phyloP scores from a whole-genome alignment of 1,140 invertebrate genomes.

The Dryas iulia region DNA sequence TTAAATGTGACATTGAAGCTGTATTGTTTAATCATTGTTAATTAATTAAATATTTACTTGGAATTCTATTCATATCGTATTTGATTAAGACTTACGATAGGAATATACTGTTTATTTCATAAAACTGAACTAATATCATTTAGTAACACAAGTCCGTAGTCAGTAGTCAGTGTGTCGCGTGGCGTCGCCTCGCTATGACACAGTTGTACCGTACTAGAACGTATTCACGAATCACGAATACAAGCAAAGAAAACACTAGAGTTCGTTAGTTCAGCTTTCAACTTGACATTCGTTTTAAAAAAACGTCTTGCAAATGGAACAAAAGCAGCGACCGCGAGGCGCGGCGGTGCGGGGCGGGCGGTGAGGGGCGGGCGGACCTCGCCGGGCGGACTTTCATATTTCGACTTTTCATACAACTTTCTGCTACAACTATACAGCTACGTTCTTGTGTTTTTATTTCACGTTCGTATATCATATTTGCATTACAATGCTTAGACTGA shows the following conservation, averaged over 20 bases:
- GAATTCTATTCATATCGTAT: no score
- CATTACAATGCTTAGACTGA: background rate
- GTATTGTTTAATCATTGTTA: no score
- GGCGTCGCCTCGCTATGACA: no score
- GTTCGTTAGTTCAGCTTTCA: conserved; percentile 10
- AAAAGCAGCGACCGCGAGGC: background rate
- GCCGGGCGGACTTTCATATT: background rate
- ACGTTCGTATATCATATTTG: background rate
- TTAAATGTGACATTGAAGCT: no score
- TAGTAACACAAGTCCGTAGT: no score
- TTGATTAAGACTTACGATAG: no score
- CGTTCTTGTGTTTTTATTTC: background rate
- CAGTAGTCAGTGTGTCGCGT: no score
- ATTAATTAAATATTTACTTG: no score
- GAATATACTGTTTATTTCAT: no score
- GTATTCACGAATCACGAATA: background rate
- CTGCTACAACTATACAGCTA: background rate
- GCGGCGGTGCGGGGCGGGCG: no score
- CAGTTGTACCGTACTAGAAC: background rate
- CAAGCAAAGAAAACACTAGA: background rate
- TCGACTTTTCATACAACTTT: background rate
- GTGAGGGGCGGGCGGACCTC: no score
- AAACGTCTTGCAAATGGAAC: conserved; percentile 4
- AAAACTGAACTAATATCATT: no score
- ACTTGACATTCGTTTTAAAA: conserved; percentile 8